Percentiles rank a stretch among this genome's conserved stretches.
These are phyloP conservation scores for Cirrhinus molitorella DNA, from an alignment of 2,797 vertebrate species.

Conservation along the genomic window DNA sequence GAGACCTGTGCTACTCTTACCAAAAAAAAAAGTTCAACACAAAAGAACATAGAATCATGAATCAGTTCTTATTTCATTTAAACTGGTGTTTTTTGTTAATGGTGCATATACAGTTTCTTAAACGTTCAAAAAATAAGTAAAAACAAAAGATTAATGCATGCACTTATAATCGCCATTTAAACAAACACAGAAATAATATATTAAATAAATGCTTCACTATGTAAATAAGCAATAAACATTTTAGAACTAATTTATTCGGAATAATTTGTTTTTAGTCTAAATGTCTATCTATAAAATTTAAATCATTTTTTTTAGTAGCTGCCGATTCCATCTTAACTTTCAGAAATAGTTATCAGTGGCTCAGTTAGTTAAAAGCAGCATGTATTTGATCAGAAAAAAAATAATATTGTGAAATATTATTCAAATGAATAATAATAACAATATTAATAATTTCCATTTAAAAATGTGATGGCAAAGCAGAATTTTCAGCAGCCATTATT, in stretches of 20 bases:
- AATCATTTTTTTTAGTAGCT: no score
- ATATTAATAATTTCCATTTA: no score
- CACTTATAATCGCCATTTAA: neutral
- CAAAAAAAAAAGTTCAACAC: neutral
- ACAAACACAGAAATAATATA: no score
- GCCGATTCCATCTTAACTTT: neutral
- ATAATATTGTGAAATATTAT: neutral
- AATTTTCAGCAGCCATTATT: neutral
- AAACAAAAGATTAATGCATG: neutral
- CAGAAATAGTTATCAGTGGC: neutral
- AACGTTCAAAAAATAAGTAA: neutral
- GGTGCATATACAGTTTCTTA: neutral
- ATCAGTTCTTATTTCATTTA: neutral
- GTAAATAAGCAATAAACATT: neutral
- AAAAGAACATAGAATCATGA: neutral
- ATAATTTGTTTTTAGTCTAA: neutral
- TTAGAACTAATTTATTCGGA: neutral
- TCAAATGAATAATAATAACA: neutral
- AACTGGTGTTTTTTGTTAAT: neutral
- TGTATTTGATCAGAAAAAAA: neutral
- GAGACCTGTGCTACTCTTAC: conserved; percentile 6
- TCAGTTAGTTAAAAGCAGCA: no score
- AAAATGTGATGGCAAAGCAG: neutral
- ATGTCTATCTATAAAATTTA: neutral
- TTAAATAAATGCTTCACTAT: no score